Evolutionary conservation across 2,113 vertebrate species (phyloP), one percentile per base, ranked within the genome.

Genomic region (Ictalurus punctatus): DNA sequence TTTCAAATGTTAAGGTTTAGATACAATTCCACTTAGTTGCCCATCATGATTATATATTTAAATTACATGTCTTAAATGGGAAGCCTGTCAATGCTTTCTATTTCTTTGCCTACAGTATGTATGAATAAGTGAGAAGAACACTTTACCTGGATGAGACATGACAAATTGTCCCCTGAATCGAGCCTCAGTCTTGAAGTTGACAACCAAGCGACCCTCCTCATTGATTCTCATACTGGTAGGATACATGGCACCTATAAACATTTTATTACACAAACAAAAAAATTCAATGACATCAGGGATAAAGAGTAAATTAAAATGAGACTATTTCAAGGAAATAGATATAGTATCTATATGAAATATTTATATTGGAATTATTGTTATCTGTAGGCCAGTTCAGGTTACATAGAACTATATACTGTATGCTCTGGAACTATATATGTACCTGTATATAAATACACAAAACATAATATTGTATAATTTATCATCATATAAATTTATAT

Each of bases 151-250:
- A 78, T 97, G 97, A 10, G 95, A 95, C 91, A 96, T 96, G 54
- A 97, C 96, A 93, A 97, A 97, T 16, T 96, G 87, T 40, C 97
- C 97, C 5, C 95, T 96, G 92, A 97, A 97, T 3, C 96, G 95
- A 44, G 96, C 96, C 91, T 97, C 94, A 0, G 96, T 97, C 91
- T 96, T 96, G 93, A 97, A 97, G 93, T 97, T 96, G 89, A 97
- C 97, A 0, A 97, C 96, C 93, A 97, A 90, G 56, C 96, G 96
- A 0, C 97, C 97, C 61, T 96, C 95, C 12, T 96, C 95, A 9
- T 94, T 95, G 13, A 97, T 96, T n/a, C 96, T 95, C 97, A 97
- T 97, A 93, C 97, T 97, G 79, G 96, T 97, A 0, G 97, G 97
- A 79, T 96, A 97, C 48, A 97, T 94, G 52, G 97, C 96, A 81